Evolutionary conservation across 2,888 invertebrate species (phyloP).

Genomic region (Miltochrista miniata): DNA sequence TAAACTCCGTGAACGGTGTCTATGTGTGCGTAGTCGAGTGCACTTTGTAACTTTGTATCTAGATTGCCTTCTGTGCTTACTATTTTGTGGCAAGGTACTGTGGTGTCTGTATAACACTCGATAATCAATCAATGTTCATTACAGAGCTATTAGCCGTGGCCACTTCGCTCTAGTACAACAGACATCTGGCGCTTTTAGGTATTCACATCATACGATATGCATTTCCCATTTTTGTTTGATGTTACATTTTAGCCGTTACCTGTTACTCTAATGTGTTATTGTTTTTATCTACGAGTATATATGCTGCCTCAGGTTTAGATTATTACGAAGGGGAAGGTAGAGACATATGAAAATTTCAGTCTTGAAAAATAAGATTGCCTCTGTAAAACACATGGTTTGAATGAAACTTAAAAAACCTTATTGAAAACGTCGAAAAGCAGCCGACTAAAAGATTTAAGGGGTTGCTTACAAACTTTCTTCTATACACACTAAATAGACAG

Average conservation of each 20-base stretch:
- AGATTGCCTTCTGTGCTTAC: slow-evolving; percentile 7
- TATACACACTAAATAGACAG: no score
- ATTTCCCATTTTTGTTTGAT: slow-evolving; percentile 35
- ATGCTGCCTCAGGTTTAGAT: background rate
- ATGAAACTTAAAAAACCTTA: no score
- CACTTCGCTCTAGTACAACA: slow-evolving; percentile 5
- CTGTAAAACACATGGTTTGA: no score
- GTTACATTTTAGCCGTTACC: slow-evolving; percentile 15
- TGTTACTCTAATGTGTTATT: slow-evolving; percentile 36
- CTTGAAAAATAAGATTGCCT: no score
- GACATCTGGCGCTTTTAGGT: slow-evolving; percentile 23
- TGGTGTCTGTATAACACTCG: slow-evolving; percentile 57
- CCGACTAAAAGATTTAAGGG: no score
- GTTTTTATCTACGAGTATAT: slow-evolving; percentile 18
- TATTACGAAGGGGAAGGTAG: no score
- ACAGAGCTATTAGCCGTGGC: slow-evolving; percentile 29
- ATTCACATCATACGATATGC: slow-evolving; percentile 21
- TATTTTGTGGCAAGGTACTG: no score
- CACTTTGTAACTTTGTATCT: background rate
- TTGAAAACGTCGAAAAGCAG: no score
- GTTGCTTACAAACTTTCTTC: no score
- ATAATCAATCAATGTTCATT: slow-evolving; percentile 68
- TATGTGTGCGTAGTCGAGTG: no score
- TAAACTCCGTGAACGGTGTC: no score
- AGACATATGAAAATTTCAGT: no score